phyloP scores from a whole-genome alignment of 1,140 invertebrate genomes.

The Pemphigus obesinymphae region DNA sequence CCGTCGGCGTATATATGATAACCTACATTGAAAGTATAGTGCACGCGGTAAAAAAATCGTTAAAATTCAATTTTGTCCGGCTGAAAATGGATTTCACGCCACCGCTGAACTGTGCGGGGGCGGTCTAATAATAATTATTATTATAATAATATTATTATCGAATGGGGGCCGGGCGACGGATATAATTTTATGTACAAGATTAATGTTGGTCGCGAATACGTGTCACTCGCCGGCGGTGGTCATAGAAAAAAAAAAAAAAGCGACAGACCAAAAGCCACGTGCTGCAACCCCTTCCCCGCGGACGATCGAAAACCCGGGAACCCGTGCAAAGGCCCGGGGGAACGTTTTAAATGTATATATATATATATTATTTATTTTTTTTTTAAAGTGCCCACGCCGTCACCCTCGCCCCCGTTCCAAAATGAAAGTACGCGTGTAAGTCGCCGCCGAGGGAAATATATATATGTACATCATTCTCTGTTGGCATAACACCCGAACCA shows the following conservation, averaged over 20 bases:
- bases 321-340: neutral
- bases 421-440: constrained; percentile 9
- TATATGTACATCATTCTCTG: too few species aligned
- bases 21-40: too few species aligned
- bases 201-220: constrained; percentile 7
- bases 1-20: too few species aligned
- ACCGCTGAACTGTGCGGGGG: too few species aligned
- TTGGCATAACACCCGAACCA: constrained; percentile 23
- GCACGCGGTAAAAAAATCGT: too few species aligned
- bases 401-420: neutral
- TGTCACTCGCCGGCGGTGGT: neutral
- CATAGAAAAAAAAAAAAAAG: too few species aligned
- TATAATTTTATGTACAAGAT: too few species aligned
- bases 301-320: neutral
- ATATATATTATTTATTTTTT: neutral
- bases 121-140: too few species aligned
- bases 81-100: too few species aligned
- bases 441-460: constrained; percentile 6
- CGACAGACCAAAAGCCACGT: constrained; percentile 14
- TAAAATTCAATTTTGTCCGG: too few species aligned
- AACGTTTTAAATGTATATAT: constrained; percentile 19
- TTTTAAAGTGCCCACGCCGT: neutral
- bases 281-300: neutral
- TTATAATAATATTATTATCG: too few species aligned
- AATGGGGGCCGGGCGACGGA: too few species aligned